These are phyloP conservation scores for Monochamus alternatus DNA, from an alignment of 2,888 invertebrate genomes.

Conservation along the genomic window DNA sequence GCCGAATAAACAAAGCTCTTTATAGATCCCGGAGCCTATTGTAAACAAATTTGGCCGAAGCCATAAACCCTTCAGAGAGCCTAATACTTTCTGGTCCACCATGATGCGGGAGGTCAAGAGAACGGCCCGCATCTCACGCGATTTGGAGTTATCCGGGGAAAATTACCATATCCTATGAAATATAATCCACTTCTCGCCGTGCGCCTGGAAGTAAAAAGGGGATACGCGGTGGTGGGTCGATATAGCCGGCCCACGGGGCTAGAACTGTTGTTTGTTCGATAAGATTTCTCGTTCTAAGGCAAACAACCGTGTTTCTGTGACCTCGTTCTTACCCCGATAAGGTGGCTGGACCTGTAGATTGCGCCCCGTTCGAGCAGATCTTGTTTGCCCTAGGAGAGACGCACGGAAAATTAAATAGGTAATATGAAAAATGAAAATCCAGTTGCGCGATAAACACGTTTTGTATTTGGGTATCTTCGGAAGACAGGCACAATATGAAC, in stretches of 20 bases:
- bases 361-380: not conserved
- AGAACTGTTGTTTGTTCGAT: slow-evolving; percentile 17
- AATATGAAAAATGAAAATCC: not conserved
- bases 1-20: too few relatives aligned
- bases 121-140: slow-evolving; percentile 2
- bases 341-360: slow-evolving; percentile 14
- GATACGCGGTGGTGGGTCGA: slow-evolving; percentile 6
- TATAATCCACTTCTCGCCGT: slow-evolving; percentile 23
- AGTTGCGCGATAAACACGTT: not conserved
- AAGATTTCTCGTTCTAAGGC: slow-evolving; percentile 11
- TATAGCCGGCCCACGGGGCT: slow-evolving; percentile 8
- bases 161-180: slow-evolving; percentile 23
- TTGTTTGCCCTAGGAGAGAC: not conserved
- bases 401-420: not conserved
- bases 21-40: too few relatives aligned
- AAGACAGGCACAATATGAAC: too few relatives aligned
- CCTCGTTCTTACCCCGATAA: slow-evolving; percentile 11
- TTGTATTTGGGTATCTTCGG: too few relatives aligned
- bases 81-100: not conserved
- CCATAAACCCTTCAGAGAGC: not conserved
- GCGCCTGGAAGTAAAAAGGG: not conserved
- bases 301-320: slow-evolving; percentile 11
- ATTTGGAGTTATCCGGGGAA: slow-evolving; percentile 16
- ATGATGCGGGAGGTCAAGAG: not conserved
- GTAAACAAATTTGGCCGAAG: not conserved